These are phyloP conservation scores for Ectropis grisescens DNA, from an alignment of 1,140 invertebrate genomes.

Conservation along the genomic window DNA sequence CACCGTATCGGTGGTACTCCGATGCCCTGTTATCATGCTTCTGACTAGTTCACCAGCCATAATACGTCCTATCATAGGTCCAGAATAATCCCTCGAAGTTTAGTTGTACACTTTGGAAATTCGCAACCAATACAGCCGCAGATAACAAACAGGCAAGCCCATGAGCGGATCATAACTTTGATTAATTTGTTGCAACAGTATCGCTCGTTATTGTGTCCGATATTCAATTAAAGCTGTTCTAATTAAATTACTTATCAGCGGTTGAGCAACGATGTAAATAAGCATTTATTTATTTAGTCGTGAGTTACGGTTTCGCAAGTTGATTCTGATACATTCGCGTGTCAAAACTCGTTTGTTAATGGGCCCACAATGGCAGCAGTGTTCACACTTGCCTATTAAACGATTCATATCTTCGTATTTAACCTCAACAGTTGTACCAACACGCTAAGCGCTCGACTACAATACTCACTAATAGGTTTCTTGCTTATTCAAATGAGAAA, in stretches of 20 bases:
- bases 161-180: constrained; percentile 28
- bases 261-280: constrained; percentile 42
- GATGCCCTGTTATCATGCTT: too few species aligned
- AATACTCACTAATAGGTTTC: constrained; percentile 12
- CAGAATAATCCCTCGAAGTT: too few species aligned
- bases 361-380: constrained; percentile 35
- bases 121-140: too few species aligned
- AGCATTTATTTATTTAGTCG: constrained; percentile 46
- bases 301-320: constrained; percentile 46
- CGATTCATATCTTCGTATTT: constrained; percentile 50
- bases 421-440: constrained; percentile 31
- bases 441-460: constrained; percentile 12
- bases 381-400: constrained; percentile 54
- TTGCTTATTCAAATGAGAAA: constrained; percentile 8
- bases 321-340: constrained; percentile 39
- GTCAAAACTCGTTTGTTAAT: constrained; percentile 55
- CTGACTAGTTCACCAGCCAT: too few species aligned
- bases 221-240: constrained; percentile 40
- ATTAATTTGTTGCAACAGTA: constrained; percentile 33
- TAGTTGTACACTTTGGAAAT: too few species aligned
- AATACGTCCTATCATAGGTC: too few species aligned
- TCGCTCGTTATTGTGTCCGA: constrained; percentile 25
- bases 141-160: constrained; percentile 9
- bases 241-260: constrained; percentile 51
- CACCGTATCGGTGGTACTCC: too few species aligned